Base-by-base conservation (phyloP, 2,113 vertebrate species). In the Theristicus caerulescens region DNA sequence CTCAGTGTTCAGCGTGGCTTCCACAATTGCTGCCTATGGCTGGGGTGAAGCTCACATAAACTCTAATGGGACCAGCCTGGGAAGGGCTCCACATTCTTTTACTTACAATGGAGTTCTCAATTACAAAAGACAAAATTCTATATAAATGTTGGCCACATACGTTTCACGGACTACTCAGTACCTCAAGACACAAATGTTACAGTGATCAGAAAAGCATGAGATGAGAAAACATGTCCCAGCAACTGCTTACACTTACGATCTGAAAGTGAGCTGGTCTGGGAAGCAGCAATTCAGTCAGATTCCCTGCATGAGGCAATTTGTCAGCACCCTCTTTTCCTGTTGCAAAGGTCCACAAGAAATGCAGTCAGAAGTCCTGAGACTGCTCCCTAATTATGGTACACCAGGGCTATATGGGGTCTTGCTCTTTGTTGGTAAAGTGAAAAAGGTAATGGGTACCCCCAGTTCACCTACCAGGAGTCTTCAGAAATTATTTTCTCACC, bases 11-110 rank as follows among this genome's bases (percentile, higher is more conserved):
- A 24, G 57, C 1, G 3, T 44, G 36, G 62, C 72, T 88, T 67
- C 44, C 17, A 24, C 65, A 42, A 6, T 57, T 0, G 0, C 46
- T 51, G 7, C 16, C 44, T 29, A 6, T 11, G 6, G 85, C 77
- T 42, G 52, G 47, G 27, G 55, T 42, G 47, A 92, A 76, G 19
- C 21, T 77, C 57, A n/a, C 25, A 11, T 40, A 79, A 86, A 76
- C 25, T 49, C 25, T 65, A 38, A 66, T 12, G 42, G 49, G 29
- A 82, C 16, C 13, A 4, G 3, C 26, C 64, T 42, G 59, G 34
- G 46, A 65, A 87, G 51, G 22, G 44, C 61, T 74, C 46, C 6
- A 4, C 5, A 13, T 24, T 57, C 79, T 71, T 36, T 34, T 27
- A 40, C 29, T n/a, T 44, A 42, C 52, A 64, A 32, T 38, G 31